Conservation (phyloP, 2,113 vertebrate genomes). For the Sphyrna mokarran region DNA sequence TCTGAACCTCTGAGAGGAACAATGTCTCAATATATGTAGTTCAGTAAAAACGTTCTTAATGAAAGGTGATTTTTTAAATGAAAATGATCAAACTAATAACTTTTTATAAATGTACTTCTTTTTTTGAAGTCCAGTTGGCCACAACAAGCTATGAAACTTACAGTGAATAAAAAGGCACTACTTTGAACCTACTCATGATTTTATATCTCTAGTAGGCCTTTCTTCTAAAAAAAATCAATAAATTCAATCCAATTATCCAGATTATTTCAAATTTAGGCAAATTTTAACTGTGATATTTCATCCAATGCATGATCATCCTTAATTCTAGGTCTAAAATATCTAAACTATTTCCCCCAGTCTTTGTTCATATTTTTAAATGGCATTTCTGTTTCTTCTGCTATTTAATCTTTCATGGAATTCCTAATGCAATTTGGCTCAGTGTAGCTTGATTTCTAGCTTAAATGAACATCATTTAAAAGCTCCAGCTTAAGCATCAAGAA, state of each 20-base stretch:
- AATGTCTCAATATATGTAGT: not conserved
- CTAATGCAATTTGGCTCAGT: constrained; percentile 34
- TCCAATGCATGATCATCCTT: not conserved
- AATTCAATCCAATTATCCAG: not conserved
- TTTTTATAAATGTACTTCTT: not conserved
- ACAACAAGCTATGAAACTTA: not conserved
- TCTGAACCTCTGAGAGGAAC: not conserved
- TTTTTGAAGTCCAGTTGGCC: not conserved
- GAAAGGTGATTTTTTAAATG: not conserved
- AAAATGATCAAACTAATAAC: not conserved
- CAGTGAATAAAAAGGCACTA: not conserved
- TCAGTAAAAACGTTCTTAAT: not conserved
- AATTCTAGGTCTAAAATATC: not conserved
- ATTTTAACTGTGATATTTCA: constrained; percentile 11
- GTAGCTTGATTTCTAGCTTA: constrained; percentile 28
- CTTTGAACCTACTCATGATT: not conserved
- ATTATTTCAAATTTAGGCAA: not conserved
- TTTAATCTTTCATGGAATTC: constrained; percentile 31
- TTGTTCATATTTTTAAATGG: constrained; percentile 29
- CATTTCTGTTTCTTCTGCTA: constrained; percentile 15
- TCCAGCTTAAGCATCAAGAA: constrained; percentile 34
- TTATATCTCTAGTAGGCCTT: not conserved
- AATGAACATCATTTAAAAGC: constrained; percentile 29
- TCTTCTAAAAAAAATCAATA: not conserved
- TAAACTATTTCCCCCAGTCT: not conserved